Evolutionary conservation across 2,888 invertebrate genomes (phyloP).

Genomic region (Melangyna quadrimaculata): DNA sequence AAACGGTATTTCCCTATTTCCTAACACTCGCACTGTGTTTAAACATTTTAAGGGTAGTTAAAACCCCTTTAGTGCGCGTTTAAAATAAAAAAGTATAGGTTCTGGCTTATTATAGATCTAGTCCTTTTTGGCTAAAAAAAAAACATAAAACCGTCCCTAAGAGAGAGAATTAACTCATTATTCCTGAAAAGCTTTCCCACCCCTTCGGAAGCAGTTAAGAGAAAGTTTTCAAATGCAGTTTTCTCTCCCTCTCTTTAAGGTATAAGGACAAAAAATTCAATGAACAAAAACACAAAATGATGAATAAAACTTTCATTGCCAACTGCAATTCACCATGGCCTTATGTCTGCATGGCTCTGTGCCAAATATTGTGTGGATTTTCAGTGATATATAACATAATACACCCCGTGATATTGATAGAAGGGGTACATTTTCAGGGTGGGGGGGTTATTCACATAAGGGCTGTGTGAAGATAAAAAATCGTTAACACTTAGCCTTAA

Average conservation of each 20-base stretch:
- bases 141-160: too few species aligned
- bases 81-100: too few species aligned
- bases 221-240: background rate
- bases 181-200: slow-evolving; percentile 2
- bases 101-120: too few species aligned
- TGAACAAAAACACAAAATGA: background rate
- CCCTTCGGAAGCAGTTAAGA: background rate
- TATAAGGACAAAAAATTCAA: background rate
- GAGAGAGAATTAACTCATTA: background rate
- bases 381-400: background rate
- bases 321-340: slow-evolving; percentile 66
- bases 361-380: slow-evolving; percentile 47
- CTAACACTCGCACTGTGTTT: too few species aligned
- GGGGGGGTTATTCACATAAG: too few species aligned
- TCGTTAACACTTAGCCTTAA: slow-evolving; percentile 60
- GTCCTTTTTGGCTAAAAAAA: too few species aligned
- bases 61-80: too few species aligned
- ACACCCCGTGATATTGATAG: background rate
- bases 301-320: slow-evolving; percentile 61
- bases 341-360: slow-evolving; percentile 63
- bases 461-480: slow-evolving; percentile 6
- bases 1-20: too few species aligned
- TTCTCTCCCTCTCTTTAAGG: background rate
- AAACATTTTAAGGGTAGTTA: too few species aligned
- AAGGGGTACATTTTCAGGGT: background rate